Base-by-base conservation (phyloP, 2,888 invertebrate species). In the Aethes cnicana region DNA sequence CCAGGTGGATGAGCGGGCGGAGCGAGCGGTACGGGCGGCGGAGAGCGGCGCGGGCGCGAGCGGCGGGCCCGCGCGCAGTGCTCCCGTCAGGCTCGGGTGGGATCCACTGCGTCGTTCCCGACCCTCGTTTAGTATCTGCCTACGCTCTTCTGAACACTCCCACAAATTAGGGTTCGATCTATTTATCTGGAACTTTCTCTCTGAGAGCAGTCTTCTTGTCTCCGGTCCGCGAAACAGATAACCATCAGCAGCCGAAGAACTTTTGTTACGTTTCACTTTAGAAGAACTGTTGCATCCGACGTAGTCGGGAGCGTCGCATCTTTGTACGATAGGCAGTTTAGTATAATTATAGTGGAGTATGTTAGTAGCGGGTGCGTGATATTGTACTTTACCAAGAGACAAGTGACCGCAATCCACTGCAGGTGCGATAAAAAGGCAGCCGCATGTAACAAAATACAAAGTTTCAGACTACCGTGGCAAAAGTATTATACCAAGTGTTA, bases 381-480 rank as follows among this genome's bases (percentile, higher is more conserved):
- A 91, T 89, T 91, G 92, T 92, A 92, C 92, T 85, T 92, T 93
- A 92, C 92, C 92, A 81, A 92, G 86, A 84, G 92, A 91, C 79
- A 92, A 90, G 85, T 87, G 90, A 77, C 83, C 90, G 86, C 91
- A 91, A 84, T 92, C 93, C 91, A 90, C 92, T 92, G 92, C 89
- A 84, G 87, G 87, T 85, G 90, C 84, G 89, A 89, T 81, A 84
- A 81, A 86, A 82, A 84, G 89, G 84, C 89, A 81, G 89, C 90
- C 90, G 90, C 90, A 91, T 91, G 90, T 83, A 91, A 91, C 87
- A 90, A 90, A 90, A 88, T 78, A 87, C 76, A 87, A 84, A 84
- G 65, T 71, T 86, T 84, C 81, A 87, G 79, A 78, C 79, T 64
- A 72, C 67, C 62, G 61, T 58, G 62, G 63, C 63, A 60, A 64